Percentiles rank a stretch among this genome's conserved stretches.
Evolutionary conservation across 2,888 invertebrate species (phyloP).

Genomic region (Heliconius cydno): DNA sequence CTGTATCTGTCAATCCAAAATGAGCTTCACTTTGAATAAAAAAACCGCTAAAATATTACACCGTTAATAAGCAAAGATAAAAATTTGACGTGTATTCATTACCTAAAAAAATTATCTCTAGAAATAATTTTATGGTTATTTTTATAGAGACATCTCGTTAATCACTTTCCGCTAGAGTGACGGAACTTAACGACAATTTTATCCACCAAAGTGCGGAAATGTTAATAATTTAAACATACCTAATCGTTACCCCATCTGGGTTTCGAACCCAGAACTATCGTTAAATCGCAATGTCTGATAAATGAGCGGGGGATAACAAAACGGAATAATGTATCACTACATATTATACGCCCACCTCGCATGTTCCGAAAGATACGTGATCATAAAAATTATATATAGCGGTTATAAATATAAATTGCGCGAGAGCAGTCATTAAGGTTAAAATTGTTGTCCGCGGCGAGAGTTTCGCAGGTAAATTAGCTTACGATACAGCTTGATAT

Average conservation of each 20-base stretch:
- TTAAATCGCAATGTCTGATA: not conserved
- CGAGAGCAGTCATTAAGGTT: slow-evolving; percentile 34
- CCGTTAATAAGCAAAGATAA: slow-evolving; percentile 1
- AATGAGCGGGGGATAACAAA: not conserved
- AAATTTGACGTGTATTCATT: slow-evolving; percentile 2
- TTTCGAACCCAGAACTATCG: not conserved
- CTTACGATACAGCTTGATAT: slow-evolving; percentile 7
- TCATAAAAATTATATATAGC: slow-evolving; percentile 1
- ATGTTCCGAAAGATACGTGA: not conserved
- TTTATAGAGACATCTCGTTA: too few relatives aligned
- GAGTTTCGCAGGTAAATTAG: slow-evolving; percentile 30
- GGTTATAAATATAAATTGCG: slow-evolving; percentile 30
- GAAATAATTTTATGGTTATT: not conserved
- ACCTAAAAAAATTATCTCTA: not conserved
- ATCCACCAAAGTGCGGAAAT: too few relatives aligned
- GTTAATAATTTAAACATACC: too few relatives aligned
- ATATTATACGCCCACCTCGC: not conserved
- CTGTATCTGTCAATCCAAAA: not conserved
- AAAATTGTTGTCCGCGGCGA: slow-evolving; percentile 31
- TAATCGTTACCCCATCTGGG: not conserved
- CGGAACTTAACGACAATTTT: too few relatives aligned
- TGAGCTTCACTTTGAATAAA: not conserved
- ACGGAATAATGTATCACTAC: not conserved
- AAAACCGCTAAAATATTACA: not conserved
- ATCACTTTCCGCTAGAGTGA: too few relatives aligned